Conservation (phyloP, 2,113 vertebrate genomes). For the Cyanocitta stelleri region DNA sequence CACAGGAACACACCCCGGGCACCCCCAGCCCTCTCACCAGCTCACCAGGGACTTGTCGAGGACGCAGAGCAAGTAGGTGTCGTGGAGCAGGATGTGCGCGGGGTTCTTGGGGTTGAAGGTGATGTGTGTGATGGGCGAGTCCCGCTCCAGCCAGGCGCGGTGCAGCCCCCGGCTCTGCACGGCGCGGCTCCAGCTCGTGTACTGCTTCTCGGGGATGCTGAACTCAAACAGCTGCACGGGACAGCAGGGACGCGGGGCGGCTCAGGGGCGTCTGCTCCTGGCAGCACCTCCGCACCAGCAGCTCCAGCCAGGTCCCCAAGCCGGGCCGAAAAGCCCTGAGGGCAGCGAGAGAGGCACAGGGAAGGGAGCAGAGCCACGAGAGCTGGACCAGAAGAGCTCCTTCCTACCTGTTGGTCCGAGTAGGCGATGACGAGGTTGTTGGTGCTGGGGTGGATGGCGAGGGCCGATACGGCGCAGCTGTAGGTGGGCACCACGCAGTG, state of each 20-base stretch:
- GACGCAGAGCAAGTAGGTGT: conserved; percentile 89
- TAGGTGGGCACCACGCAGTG: conserved; percentile 85
- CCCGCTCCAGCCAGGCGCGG: conserved; percentile 81
- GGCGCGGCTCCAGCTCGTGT: conserved; percentile 85
- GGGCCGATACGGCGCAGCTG: conserved; percentile 81
- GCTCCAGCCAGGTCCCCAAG: fast-evolving
- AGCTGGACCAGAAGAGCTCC: not conserved
- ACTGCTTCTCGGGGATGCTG: conserved; percentile 80
- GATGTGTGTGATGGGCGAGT: conserved; percentile 85
- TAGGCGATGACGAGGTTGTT: conserved; percentile 82
- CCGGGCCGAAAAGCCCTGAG: fast-evolving
- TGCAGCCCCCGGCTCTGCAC: conserved; percentile 85
- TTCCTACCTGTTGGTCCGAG: conserved; percentile 89
- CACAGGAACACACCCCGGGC: fast-evolving
- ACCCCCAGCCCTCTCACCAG: fast-evolving
- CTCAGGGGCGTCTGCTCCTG: fast-evolving
- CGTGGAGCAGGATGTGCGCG: conserved; percentile 85
- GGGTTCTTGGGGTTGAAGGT: conserved; percentile 81
- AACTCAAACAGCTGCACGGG: conserved; percentile 84
- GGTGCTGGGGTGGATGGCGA: conserved; percentile 83
- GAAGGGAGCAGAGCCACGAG: fast-evolving
- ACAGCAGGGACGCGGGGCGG: fast-evolving
- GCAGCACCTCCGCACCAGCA: fast-evolving
- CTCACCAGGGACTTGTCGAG: conserved; percentile 91
- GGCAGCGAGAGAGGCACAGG: fast-evolving